Evolutionary conservation across 1,140 invertebrate genomes (phyloP).

Genomic region (Kradibia gibbosae): DNA sequence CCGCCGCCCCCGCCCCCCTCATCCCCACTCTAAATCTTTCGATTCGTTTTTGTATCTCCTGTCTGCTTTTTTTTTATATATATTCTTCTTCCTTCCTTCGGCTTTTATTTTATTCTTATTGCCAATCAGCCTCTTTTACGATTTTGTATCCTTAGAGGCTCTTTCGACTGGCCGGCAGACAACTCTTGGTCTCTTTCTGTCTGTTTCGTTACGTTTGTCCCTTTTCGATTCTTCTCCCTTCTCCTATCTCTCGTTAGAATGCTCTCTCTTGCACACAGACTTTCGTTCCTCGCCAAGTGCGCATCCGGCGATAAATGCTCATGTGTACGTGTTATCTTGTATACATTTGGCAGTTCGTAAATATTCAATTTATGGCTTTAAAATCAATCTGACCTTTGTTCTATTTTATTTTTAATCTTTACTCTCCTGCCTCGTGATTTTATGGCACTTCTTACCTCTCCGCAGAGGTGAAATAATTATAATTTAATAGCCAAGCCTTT

Average conservation of each 20-base stretch:
- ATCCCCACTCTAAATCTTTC: background rate
- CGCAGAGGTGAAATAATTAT: no score
- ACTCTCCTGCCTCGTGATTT: background rate
- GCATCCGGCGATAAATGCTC: constrained; percentile 61
- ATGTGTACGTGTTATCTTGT: constrained; percentile 51
- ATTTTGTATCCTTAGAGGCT: background rate
- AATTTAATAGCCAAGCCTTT: no score
- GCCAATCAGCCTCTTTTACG: constrained; percentile 42
- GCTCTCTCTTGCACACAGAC: constrained; percentile 37
- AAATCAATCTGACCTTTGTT: background rate
- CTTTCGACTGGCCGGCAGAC: constrained; percentile 55
- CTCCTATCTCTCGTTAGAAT: background rate
- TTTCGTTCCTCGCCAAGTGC: constrained; percentile 52
- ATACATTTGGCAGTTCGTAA: constrained; percentile 51
- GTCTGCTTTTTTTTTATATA: background rate
- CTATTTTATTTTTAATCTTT: background rate
- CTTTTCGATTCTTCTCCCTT: constrained; percentile 11
- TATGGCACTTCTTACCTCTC: no score
- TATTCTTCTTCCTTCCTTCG: background rate
- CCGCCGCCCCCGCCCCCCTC: background rate
- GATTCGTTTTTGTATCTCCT: constrained; percentile 8
- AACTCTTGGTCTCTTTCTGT: constrained; percentile 18
- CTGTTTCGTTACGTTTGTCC: constrained; percentile 8
- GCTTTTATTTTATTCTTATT: constrained; percentile 42
- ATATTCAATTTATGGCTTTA: constrained; percentile 25